Evolutionary conservation across 1,140 invertebrate genomes (phyloP).

Genomic region (Hestina assimilis): DNA sequence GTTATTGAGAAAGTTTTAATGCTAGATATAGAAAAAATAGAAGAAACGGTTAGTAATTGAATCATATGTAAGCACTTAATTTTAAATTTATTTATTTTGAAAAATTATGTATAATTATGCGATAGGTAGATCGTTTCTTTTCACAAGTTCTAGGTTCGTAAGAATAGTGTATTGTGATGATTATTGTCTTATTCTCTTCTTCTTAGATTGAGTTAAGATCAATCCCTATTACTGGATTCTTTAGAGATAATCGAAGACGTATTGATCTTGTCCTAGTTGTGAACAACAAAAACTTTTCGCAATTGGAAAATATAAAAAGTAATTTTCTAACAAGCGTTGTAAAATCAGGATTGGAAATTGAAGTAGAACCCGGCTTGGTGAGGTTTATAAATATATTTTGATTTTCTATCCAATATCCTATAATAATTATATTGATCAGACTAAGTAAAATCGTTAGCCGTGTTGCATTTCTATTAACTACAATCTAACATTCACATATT

Average conservation of each 20-base stretch:
- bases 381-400: background rate
- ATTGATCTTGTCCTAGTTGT: conserved; percentile 33
- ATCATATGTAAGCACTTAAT: no score
- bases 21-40: background rate
- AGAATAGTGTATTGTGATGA: no score
- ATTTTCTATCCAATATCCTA: background rate
- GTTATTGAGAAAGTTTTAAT: background rate
- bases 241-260: conserved; percentile 25
- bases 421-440: no score
- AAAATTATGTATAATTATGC: no score
- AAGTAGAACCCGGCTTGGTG: conserved; percentile 27
- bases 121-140: no score
- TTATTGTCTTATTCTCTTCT: no score
- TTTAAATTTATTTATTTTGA: no score
- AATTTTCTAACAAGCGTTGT: conserved; percentile 28
- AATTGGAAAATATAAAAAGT: conserved; percentile 19
- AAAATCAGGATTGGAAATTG: conserved; percentile 30
- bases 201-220: background rate
- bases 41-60: background rate
- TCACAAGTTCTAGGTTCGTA: no score
- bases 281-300: conserved; percentile 4
- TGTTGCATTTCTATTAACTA: no score
- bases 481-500: no score
- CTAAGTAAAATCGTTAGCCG: no score
- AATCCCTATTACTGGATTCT: conserved; percentile 13